Evolutionary conservation across 2,113 vertebrate species (phyloP).

Genomic region (Callopanchax toddi): DNA sequence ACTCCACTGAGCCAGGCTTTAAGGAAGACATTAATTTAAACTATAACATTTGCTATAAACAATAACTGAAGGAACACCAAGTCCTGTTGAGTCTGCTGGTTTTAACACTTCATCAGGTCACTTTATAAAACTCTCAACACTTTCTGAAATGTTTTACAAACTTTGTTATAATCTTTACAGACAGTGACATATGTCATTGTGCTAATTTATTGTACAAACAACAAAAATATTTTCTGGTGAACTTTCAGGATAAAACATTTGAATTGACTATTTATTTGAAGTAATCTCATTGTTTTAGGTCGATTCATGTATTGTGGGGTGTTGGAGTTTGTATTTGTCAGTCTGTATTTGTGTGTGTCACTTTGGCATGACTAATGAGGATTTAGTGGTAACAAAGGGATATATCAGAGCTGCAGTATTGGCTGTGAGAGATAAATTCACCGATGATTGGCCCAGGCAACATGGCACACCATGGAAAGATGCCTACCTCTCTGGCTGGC

Average conservation of each 20-base stretch:
- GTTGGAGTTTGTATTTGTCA: constrained; percentile 6
- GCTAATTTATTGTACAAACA: too few species aligned
- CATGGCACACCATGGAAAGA: constrained; percentile 39
- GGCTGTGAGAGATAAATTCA: constrained; percentile 16
- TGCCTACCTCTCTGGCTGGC: constrained; percentile 26
- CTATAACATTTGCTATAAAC: too few species aligned
- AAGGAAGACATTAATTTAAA: too few species aligned
- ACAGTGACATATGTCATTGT: too few species aligned
- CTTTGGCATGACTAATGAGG: constrained; percentile 55
- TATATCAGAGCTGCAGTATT: constrained; percentile 21
- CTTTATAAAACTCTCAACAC: not conserved
- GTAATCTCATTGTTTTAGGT: constrained; percentile 42
- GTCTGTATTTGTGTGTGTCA: constrained; percentile 18
- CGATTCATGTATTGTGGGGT: constrained; percentile 22
- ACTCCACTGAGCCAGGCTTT: too few species aligned
- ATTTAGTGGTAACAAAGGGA: constrained; percentile 60
- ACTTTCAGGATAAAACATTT: constrained; percentile 1
- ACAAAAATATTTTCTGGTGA: not conserved
- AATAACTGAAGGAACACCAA: too few species aligned
- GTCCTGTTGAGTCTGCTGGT: too few species aligned
- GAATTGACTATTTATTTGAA: constrained; percentile 18
- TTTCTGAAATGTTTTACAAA: not conserved
- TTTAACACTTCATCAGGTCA: too few species aligned
- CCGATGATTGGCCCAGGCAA: constrained; percentile 24
- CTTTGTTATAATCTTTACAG: not conserved